These are phyloP conservation scores for Philopotamus ludificatus DNA, from an alignment of 1,140 invertebrate species.

Conservation along the genomic window DNA sequence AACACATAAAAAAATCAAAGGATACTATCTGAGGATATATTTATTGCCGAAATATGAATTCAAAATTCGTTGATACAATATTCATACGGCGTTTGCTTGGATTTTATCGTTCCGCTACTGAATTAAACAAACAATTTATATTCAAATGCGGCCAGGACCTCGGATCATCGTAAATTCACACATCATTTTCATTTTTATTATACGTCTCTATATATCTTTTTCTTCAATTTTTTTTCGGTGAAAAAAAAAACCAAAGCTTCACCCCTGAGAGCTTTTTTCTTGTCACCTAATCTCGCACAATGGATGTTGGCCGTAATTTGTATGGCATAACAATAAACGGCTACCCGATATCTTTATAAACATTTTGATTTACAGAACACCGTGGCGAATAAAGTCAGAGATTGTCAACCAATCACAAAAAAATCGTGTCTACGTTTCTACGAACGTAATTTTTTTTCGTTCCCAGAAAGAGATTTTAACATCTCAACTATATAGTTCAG, in stretches of 20 bases:
- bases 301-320: constrained; percentile 17
- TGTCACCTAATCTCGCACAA: background rate
- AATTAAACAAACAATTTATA: constrained; percentile 40
- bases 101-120: constrained; percentile 33
- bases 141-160: constrained; percentile 32
- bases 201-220: background rate
- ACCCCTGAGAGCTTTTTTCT: background rate
- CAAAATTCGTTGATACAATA: constrained; percentile 21
- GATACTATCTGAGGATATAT: background rate
- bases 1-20: background rate
- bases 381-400: too few species aligned
- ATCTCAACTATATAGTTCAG: too few species aligned
- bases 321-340: constrained; percentile 10
- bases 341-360: constrained; percentile 20
- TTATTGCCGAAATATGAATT: background rate
- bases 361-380: too few species aligned
- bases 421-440: too few species aligned
- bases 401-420: too few species aligned
- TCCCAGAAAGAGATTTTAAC: too few species aligned
- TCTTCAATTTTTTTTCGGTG: background rate
- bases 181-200: constrained; percentile 38
- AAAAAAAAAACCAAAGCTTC: constrained; percentile 6
- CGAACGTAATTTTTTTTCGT: too few species aligned
- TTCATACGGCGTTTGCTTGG: constrained; percentile 1
- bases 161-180: constrained; percentile 38